Percentiles rank a stretch among this genome's conserved stretches.
Conservation (phyloP, 1,140 invertebrate species). For the Lysiphlebus fabarum region DNA sequence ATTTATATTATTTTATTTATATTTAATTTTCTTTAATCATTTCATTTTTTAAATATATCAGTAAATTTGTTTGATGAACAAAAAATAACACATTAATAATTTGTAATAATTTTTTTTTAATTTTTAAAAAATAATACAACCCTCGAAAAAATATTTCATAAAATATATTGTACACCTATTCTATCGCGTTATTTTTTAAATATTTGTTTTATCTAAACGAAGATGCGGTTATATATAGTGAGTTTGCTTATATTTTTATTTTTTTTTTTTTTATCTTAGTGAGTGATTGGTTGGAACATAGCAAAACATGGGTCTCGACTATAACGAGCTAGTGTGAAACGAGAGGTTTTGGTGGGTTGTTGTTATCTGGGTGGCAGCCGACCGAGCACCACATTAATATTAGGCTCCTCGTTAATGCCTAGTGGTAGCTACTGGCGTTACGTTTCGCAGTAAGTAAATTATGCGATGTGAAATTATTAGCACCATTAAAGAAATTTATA, state of each 20-base stretch:
- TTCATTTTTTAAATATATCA: too few species aligned
- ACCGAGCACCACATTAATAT: conserved; percentile 57
- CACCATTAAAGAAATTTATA: conserved; percentile 59
- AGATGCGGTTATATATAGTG: too few species aligned
- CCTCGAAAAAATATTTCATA: too few species aligned
- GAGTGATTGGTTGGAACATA: conserved; percentile 33
- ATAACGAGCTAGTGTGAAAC: conserved; percentile 18
- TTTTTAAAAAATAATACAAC: too few species aligned
- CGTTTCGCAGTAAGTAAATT: conserved; percentile 59
- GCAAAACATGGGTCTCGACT: conserved; percentile 17
- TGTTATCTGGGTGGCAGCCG: conserved; percentile 53
- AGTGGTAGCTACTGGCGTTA: conserved; percentile 56
- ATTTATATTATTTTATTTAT: conserved; percentile 10
- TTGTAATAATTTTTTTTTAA: too few species aligned
- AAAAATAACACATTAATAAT: too few species aligned
- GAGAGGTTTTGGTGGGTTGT: conserved; percentile 36
- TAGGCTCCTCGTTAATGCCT: conserved; percentile 57
- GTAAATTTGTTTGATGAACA: too few species aligned
- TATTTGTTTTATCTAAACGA: too few species aligned
- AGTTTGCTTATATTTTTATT: conserved; percentile 27
- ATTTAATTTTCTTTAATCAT: background rate
- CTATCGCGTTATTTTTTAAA: too few species aligned
- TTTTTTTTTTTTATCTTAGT: conserved; percentile 44
- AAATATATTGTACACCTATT: too few species aligned
- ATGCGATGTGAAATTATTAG: conserved; percentile 59